Percentiles rank a stretch among this genome's conserved stretches.
phyloP scores from a whole-genome alignment of 2,113 vertebrate species.

The Semnornis frantzii region DNA sequence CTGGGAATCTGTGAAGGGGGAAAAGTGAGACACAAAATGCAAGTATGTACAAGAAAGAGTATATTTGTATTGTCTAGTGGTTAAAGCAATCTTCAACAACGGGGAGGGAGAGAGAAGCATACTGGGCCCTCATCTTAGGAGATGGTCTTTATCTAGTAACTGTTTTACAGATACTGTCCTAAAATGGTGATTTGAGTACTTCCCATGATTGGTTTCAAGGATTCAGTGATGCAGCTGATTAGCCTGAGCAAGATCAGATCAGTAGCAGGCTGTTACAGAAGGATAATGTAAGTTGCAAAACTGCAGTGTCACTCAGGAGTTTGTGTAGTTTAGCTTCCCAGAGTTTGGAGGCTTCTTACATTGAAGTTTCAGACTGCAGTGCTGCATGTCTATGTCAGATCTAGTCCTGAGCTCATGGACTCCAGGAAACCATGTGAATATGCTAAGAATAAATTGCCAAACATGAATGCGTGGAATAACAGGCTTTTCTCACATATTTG shows the following conservation, averaged over 20 bases:
- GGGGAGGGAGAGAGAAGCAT: neutral
- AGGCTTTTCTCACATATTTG: neutral
- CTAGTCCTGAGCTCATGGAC: neutral
- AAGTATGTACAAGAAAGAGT: neutral
- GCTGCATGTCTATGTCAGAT: neutral
- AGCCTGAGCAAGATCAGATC: neutral
- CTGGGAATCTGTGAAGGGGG: neutral
- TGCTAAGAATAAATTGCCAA: neutral
- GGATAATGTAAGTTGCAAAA: rapidly evolving
- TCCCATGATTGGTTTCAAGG: neutral
- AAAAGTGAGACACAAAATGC: neutral
- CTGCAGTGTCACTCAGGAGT: neutral
- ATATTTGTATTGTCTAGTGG: neutral
- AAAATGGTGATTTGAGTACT: neutral
- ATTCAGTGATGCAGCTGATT: neutral
- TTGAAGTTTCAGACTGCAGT: neutral
- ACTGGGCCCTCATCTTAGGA: neutral
- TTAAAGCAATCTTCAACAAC: neutral
- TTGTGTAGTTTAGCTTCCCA: neutral
- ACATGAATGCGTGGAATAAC: neutral
- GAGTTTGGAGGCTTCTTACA: neutral
- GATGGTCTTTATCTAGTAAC: neutral
- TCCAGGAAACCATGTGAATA: neutral
- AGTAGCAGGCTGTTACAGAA: neutral
- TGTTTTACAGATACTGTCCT: neutral